Conservation (phyloP, 2,797 vertebrate species). For the Tadarida brasiliensis region DNA sequence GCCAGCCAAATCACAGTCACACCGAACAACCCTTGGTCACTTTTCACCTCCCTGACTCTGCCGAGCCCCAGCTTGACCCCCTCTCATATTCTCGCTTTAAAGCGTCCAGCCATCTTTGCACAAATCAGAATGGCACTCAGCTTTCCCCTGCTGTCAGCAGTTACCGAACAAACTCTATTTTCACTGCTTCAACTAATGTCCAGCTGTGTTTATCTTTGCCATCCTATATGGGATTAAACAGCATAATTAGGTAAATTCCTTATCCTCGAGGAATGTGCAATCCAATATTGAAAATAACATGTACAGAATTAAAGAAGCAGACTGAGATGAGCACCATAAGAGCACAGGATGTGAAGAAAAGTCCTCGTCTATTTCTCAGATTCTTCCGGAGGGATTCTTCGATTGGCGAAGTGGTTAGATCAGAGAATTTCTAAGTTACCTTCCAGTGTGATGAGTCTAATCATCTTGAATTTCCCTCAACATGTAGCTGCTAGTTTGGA, state of each 20-base stretch:
- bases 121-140: background rate
- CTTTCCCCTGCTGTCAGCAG: background rate
- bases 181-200: background rate
- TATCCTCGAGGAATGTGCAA: background rate
- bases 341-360: background rate
- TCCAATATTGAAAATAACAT: background rate
- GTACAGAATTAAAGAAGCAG: background rate
- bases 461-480: background rate
- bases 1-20: no score
- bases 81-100: background rate
- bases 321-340: background rate
- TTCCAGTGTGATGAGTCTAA: background rate
- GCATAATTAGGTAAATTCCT: background rate
- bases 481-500: background rate
- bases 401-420: background rate
- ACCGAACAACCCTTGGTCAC: no score
- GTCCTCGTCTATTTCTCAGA: no score
- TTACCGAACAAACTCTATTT: background rate
- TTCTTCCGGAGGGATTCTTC: background rate
- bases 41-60: background rate
- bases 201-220: background rate
- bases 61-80: fast-evolving
- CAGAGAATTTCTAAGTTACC: background rate
- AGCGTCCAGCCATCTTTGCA: background rate
- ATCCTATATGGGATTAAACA: background rate